Evolutionary conservation across 2,797 vertebrate genomes (phyloP), one percentile per base, ranked within the genome.

Genomic region (Acanthiza pusilla): DNA sequence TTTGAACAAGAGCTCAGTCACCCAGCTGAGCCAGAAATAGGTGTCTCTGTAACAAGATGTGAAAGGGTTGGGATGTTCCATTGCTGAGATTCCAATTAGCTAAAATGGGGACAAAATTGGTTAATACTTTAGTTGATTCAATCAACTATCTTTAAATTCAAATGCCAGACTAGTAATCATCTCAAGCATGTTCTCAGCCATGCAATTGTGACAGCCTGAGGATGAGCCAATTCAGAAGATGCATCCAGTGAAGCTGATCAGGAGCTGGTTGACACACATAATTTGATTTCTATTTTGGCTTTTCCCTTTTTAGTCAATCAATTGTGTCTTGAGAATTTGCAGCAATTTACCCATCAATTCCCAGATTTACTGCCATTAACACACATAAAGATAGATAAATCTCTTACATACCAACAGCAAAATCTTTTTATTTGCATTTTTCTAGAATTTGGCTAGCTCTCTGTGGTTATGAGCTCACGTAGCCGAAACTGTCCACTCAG

Each of bases 51-150:
- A 94, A 94, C 36, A 54, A 95, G 85, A 74, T 50, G 30, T 81
- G 78, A 94, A 95, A 94, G 60, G 58, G 71, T 53, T 89, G 87
- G 88, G 85, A 81, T 91, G 77, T 95, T 95, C 74, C 77, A 78
- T 85, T 84, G 71, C 72, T 80, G 65, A 91, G 58, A 91, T 93
- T 71, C 78, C 83, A 94, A 76, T 95, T 97, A 94, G 71, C 74
- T 85, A 71, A 92, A 94, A 93, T 67, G 34, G 72, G 84, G 57
- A 80, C 67, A 76, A 96, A 96, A 97, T 84, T 95, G 66, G 75
- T 84, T 94, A 95, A 95, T 91, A 58, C 62, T 93, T 75, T 32
- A 80, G 72, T 72, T 80, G 85, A 93, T 95, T 93, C 76, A 93
- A 62, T 93, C 92, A 95, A 26, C 66, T 3, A 4, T 73, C 88